phyloP scores from a whole-genome alignment of 1,140 invertebrate species.

The Procambarus virginalis region DNA sequence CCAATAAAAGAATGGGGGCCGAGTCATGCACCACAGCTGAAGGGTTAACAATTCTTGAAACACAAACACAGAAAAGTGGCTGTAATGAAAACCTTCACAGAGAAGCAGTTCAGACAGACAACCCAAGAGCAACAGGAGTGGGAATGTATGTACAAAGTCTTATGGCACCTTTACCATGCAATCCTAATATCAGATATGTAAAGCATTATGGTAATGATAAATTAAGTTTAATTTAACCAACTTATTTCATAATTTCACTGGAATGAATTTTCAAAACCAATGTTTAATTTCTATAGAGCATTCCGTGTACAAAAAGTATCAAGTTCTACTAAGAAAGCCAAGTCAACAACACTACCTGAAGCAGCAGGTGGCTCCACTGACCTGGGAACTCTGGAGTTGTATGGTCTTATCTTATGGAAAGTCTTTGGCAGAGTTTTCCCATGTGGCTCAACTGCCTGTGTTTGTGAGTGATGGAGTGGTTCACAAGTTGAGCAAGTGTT shows the following conservation, averaged over 20 bases:
- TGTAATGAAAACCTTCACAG: no score
- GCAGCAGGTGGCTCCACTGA: not conserved
- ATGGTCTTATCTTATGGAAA: constrained; percentile 52
- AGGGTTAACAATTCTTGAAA: no score
- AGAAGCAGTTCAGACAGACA: no score
- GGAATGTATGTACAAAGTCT: no score
- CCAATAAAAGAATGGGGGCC: no score
- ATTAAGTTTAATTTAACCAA: no score
- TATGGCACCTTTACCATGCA: no score
- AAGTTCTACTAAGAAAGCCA: constrained; percentile 18
- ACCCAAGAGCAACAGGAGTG: no score
- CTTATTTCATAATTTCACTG: not conserved
- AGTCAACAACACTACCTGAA: constrained; percentile 7
- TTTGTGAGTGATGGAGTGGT: constrained; percentile 35
- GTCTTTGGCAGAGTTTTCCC: constrained; percentile 43
- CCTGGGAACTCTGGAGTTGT: constrained; percentile 56
- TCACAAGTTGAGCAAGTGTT: constrained; percentile 3
- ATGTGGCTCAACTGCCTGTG: constrained; percentile 47
- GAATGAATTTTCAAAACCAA: not conserved
- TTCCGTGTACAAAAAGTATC: not conserved
- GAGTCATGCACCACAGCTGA: no score
- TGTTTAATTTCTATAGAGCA: not conserved
- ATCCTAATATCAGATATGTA: no score
- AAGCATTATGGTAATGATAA: no score
- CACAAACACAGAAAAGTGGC: no score